Base-by-base conservation (phyloP, 2,888 invertebrate genomes). In the Frankliniella intonsa region DNA sequence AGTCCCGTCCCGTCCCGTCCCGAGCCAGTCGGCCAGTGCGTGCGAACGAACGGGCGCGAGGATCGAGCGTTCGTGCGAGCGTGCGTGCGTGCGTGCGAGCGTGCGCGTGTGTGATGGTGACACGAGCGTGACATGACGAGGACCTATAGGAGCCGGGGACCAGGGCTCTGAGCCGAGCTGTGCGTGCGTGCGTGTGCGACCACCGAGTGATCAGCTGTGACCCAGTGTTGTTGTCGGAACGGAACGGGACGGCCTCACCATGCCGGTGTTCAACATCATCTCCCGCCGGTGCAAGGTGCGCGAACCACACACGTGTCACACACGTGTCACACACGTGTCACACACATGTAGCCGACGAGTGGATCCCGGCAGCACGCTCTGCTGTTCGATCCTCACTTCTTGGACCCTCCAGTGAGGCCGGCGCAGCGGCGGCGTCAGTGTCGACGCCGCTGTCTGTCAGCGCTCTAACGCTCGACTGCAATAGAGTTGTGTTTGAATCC, bases 191-290 rank as follows among this genome's bases (percentile, higher is more conserved):
- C 38, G 2, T 38, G 38, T 38, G 38, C 38, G 38, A 17, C 17
- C 55, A 14, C 55, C 55, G 55, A 55, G 55, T 55, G 14, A 14
- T 55, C 55, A 17, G 11, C 55, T 55, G 55, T 55, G 55, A 55
- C 55, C 19, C 55, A 19, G 55, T 55, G 55, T 55, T 55, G 55
- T 12, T 19, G 14, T 55, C 55, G 14, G 55, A 55, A 55, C 55
- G 14, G 55, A 55, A 55, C 55, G 55, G 14, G 3, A 2, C 55
- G 38, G 55, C 14, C 14, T 14, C 69, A 76, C 69, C 69, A 76
- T 76, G 69, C 69, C 69, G 22, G 69, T 76, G 22, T 76, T 76
- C 69, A 76, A 76, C 69, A 76, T 76, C 69, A 76, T 76, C 69
- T 76, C 69, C 22, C 69, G 69, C 8, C 69, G 69, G 69, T 76